Conservation (phyloP, 2,797 vertebrate genomes). For the Typhlichthys subterraneus region DNA sequence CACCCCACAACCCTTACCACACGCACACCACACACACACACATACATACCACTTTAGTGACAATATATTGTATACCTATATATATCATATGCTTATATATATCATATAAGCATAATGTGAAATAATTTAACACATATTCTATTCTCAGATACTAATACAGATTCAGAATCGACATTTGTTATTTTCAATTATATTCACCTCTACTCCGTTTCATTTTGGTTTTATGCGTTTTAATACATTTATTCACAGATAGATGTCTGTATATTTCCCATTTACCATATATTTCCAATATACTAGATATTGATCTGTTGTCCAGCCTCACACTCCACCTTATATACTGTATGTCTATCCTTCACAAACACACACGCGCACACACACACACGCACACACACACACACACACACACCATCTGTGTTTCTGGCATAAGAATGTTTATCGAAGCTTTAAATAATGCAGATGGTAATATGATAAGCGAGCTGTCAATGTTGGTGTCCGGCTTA, state of each 20-base stretch:
- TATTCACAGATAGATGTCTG: no score
- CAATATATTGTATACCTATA: no score
- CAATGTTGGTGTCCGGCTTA: conserved; percentile 62
- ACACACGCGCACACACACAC: conserved; percentile 36
- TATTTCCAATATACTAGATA: conserved; percentile 21
- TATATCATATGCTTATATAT: no score
- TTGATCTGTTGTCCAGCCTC: conserved; percentile 7
- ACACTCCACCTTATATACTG: background rate
- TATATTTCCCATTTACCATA: conserved; percentile 17
- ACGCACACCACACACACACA: background rate
- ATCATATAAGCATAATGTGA: background rate
- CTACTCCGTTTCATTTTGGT: no score
- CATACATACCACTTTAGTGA: background rate
- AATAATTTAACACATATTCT: background rate
- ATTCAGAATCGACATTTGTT: no score
- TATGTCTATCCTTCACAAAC: background rate
- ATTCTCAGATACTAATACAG: no score
- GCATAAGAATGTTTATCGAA: conserved; percentile 66
- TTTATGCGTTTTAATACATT: no score
- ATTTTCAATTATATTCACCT: no score
- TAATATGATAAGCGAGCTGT: conserved; percentile 75
- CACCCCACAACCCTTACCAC: background rate
- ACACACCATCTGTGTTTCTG: conserved; percentile 17
- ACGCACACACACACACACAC: conserved; percentile 25
- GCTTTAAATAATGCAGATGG: conserved; percentile 79